Evolutionary conservation across 2,888 invertebrate genomes (phyloP).

Genomic region (Syrphus vitripennis): DNA sequence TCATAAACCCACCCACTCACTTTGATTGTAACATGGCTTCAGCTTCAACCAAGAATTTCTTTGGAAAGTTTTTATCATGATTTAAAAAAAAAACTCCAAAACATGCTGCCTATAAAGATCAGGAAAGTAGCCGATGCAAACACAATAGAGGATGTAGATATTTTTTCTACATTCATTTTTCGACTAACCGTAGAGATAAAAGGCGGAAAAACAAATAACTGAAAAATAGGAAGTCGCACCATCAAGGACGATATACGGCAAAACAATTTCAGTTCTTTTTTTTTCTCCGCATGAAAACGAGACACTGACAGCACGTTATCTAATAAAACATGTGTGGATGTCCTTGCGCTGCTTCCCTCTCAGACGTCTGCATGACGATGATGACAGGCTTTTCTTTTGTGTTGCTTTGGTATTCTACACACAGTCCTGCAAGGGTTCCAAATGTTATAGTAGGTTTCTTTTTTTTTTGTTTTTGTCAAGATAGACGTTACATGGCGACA

Average conservation of each 20-base stretch:
- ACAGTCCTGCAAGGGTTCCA: neutral
- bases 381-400: slow-evolving; percentile 64
- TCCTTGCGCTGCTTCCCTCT: slow-evolving; percentile 36
- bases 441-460: neutral
- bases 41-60: slow-evolving; percentile 37
- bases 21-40: neutral
- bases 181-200: slow-evolving; percentile 6
- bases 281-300: slow-evolving; percentile 29
- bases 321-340: slow-evolving; percentile 68
- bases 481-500: slow-evolving; percentile 51
- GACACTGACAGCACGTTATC: slow-evolving; percentile 69
- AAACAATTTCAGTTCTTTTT: slow-evolving; percentile 59
- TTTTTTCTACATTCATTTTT: slow-evolving; percentile 19
- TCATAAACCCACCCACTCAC: neutral
- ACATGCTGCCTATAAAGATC: slow-evolving; percentile 58
- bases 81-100: slow-evolving; percentile 24
- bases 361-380: slow-evolving; percentile 7
- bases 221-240: slow-evolving; percentile 54
- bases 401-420: slow-evolving; percentile 31
- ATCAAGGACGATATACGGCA: slow-evolving; percentile 54
- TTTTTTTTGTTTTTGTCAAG: slow-evolving; percentile 33
- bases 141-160: slow-evolving; percentile 36
- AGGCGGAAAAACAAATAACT: slow-evolving; percentile 27
- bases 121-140: slow-evolving; percentile 46
- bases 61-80: slow-evolving; percentile 49